phyloP scores from a whole-genome alignment of 2,888 invertebrate species.

The Clanis bilineata region DNA sequence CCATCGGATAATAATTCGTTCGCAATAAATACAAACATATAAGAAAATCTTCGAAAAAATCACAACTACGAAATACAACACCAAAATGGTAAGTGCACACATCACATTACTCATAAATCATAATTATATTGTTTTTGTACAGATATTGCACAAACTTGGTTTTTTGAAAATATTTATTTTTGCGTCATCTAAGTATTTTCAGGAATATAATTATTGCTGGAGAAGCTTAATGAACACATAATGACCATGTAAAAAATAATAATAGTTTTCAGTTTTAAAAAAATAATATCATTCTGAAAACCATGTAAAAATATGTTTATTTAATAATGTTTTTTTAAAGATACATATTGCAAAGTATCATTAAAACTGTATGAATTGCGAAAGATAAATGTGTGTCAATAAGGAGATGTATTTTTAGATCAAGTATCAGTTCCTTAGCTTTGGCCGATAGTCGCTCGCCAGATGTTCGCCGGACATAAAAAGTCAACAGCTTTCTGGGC shows the following conservation, averaged over 20 bases:
- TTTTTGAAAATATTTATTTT: not conserved
- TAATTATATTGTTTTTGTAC: not conserved
- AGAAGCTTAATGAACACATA: too few relatives aligned
- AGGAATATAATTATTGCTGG: too few relatives aligned
- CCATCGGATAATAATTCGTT: not conserved
- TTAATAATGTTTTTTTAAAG: not conserved
- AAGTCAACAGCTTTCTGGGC: conserved; percentile 11
- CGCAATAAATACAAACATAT: conserved; percentile 7
- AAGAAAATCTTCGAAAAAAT: conserved; percentile 13
- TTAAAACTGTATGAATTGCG: not conserved
- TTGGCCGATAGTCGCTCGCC: conserved; percentile 2
- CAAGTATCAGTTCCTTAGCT: conserved; percentile 5
- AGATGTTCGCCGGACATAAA: conserved; percentile 11
- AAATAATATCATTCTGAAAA: too few relatives aligned
- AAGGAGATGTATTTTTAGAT: conserved; percentile 4
- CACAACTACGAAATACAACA: conserved; percentile 14
- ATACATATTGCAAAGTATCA: not conserved
- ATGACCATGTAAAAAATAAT: too few relatives aligned
- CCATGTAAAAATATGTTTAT: not conserved
- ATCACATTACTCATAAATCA: not conserved
- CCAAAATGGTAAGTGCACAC: conserved; percentile 19
- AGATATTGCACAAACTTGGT: not conserved
- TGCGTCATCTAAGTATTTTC: not conserved
- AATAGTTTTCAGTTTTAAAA: too few relatives aligned
- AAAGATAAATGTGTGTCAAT: not conserved